Evolutionary conservation across 2,113 vertebrate genomes (phyloP).

Genomic region (Grammomys surdaster): DNA sequence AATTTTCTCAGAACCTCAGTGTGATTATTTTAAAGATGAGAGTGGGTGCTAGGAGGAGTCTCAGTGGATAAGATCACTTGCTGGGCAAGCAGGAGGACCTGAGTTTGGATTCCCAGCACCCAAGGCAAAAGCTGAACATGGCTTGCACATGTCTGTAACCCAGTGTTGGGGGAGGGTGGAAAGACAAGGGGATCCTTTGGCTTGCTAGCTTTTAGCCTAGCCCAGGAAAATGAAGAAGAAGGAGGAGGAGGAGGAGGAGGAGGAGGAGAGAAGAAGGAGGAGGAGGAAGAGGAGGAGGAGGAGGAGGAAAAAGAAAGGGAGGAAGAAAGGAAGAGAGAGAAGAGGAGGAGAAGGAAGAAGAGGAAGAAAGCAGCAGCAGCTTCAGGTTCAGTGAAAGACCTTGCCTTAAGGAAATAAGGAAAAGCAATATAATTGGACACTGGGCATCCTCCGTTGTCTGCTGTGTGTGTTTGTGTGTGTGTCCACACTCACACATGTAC

Average conservation of each 20-base stretch:
- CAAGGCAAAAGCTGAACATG: neutral
- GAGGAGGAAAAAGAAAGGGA: neutral
- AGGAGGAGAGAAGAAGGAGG: accelerated
- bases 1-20: conserved; percentile 20
- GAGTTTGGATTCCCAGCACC: neutral
- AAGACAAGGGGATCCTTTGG: neutral
- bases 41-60: too few relatives aligned
- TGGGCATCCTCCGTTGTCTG: neutral
- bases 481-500: neutral
- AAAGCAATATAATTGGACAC: neutral
- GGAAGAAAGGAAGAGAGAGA: too few relatives aligned
- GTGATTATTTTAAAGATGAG: conserved; percentile 35
- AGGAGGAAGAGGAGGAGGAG: too few relatives aligned
- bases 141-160: neutral
- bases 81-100: neutral
- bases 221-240: neutral
- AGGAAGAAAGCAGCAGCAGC: neutral
- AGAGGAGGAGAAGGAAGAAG: too few relatives aligned
- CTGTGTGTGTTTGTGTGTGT: neutral
- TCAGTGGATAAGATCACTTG: neutral
- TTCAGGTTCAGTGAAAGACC: neutral
- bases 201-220: neutral
- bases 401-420: neutral
- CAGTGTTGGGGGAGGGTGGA: neutral
- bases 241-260: accelerated